A percentile compares a stretch with the other conserved stretches of the same genome.
Evolutionary conservation across 2,797 vertebrate genomes (phyloP).

Genomic region (Echeneis naucrates): DNA sequence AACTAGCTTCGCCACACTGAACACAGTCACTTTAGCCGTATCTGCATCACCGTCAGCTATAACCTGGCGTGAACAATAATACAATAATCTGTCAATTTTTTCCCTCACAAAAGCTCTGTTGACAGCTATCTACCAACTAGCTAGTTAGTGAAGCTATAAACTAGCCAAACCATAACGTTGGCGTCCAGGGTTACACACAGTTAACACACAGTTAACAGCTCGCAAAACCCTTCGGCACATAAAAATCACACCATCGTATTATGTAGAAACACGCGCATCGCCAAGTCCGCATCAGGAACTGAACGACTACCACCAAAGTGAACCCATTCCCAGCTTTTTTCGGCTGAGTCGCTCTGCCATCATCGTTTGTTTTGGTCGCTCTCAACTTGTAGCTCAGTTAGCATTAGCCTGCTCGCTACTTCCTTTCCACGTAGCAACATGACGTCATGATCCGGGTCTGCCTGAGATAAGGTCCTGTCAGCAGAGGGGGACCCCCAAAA

Average conservation of each 20-base stretch:
- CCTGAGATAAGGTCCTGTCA: neutral
- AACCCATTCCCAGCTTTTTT: neutral
- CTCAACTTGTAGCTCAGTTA: slow-evolving; percentile 57
- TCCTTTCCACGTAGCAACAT: slow-evolving; percentile 85
- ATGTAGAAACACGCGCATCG: neutral
- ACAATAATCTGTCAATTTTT: neutral
- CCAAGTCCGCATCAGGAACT: neutral
- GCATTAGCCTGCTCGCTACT: slow-evolving; percentile 69
- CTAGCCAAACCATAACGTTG: slow-evolving; percentile 31
- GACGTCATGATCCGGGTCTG: slow-evolving; percentile 69
- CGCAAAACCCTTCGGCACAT: slow-evolving; percentile 2
- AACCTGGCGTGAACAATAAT: neutral
- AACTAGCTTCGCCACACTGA: slow-evolving; percentile 12
- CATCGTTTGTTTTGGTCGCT: slow-evolving; percentile 81
- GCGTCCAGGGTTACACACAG: slow-evolving; percentile 19
- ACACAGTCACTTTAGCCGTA: neutral
- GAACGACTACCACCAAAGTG: neutral
- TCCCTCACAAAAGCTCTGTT: slow-evolving; percentile 25
- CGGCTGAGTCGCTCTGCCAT: slow-evolving; percentile 26
- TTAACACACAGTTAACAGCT: no score
- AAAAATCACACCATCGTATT: slow-evolving; percentile 15
- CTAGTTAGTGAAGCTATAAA: slow-evolving; percentile 44
- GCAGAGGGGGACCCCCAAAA: neutral
- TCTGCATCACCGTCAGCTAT: slow-evolving; percentile 20
- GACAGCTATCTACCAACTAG: slow-evolving; percentile 24